These are phyloP conservation scores for Proisotoma minuta DNA, from an alignment of 2,888 invertebrate genomes.

Conservation along the genomic window DNA sequence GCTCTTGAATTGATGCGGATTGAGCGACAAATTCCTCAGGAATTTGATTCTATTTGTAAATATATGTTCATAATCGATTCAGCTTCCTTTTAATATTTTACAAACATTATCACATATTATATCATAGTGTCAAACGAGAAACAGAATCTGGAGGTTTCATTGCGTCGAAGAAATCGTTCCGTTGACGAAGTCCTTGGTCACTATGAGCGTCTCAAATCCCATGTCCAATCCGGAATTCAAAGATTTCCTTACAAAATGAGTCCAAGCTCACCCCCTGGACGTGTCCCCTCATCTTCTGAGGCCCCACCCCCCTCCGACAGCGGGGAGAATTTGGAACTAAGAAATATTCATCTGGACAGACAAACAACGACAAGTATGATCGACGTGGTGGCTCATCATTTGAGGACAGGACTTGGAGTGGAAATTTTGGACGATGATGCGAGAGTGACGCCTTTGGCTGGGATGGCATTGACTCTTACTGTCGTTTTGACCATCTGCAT, in stretches of 20 bases:
- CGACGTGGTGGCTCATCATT: neutral
- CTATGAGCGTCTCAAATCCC: neutral
- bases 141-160: constrained; percentile 13
- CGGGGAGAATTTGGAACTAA: neutral
- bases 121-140: constrained; percentile 19
- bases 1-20: constrained; percentile 10
- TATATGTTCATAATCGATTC: neutral
- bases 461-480: neutral
- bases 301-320: constrained; percentile 3
- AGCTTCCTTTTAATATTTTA: neutral
- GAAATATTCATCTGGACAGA: neutral
- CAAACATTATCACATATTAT: too few relatives aligned
- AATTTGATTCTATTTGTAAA: constrained; percentile 10
- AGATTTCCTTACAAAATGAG: neutral
- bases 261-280: neutral
- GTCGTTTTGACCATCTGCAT: neutral
- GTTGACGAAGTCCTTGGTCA: constrained; percentile 23
- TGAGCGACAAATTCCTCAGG: constrained; percentile 13
- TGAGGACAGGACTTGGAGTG: neutral
- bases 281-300: neutral
- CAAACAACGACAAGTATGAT: neutral
- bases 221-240: neutral
- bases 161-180: constrained; percentile 9
- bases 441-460: neutral
- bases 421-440: neutral